phyloP scores from a whole-genome alignment of 2,797 vertebrate species.

The Pseudochirops cupreus region DNA sequence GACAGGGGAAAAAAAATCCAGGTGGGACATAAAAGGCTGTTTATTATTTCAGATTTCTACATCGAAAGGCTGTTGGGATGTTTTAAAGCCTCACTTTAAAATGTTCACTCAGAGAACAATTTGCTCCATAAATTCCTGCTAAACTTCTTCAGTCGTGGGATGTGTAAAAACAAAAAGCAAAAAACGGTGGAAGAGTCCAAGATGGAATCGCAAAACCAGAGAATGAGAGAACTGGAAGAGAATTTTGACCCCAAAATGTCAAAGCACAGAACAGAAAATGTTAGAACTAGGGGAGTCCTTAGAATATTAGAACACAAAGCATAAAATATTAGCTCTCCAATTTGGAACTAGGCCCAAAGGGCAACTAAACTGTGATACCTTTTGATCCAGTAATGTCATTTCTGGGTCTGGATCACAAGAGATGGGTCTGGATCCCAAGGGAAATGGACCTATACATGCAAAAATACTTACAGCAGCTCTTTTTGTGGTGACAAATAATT shows the following conservation, averaged over 20 bases:
- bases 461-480: no score
- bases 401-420: no score
- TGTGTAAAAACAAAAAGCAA: slow-evolving; percentile 53
- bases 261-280: neutral
- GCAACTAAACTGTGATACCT: no score
- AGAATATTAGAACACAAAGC: neutral
- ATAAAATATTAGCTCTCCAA: neutral
- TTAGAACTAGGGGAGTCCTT: neutral
- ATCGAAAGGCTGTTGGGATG: slow-evolving; percentile 40
- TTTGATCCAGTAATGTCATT: no score
- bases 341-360: no score
- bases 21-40: slow-evolving; percentile 6
- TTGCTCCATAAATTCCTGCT: slow-evolving; percentile 56
- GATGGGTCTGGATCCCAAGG: no score
- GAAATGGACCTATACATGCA: no score
- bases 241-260: neutral
- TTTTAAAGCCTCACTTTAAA: slow-evolving; percentile 53
- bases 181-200: slow-evolving; percentile 36
- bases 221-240: neutral
- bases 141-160: slow-evolving; percentile 60
- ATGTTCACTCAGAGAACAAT: slow-evolving; percentile 39
- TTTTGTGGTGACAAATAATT: no score
- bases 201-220: slow-evolving; percentile 18
- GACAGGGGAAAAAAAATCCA: slow-evolving; percentile 34
- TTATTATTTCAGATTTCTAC: slow-evolving; percentile 61